Evolutionary conservation across 1,140 invertebrate genomes (phyloP).

Genomic region (Coboldia fuscipes): DNA sequence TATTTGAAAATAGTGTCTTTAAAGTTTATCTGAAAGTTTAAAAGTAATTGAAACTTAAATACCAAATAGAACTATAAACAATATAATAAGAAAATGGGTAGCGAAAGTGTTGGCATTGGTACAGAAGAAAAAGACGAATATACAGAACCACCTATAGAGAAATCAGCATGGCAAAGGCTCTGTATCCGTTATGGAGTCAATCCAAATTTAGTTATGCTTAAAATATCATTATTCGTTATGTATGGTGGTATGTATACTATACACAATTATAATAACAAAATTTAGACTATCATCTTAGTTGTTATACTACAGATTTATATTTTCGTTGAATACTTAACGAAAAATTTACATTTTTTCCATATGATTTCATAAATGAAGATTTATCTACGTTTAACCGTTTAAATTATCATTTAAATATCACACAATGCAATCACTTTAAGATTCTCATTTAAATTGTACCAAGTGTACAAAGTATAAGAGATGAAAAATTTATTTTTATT

Average conservation of each 20-base stretch:
- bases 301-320: neutral
- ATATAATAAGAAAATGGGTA: no score
- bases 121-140: slow-evolving; percentile 12
- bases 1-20: no score
- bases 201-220: slow-evolving; percentile 51
- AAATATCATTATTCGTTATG: slow-evolving; percentile 57
- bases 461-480: no score
- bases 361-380: neutral
- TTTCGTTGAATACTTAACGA: neutral
- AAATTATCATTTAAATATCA: neutral
- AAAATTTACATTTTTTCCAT: neutral
- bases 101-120: no score
- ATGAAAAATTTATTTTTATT: no score
- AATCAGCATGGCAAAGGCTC: slow-evolving; percentile 16
- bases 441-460: no score
- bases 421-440: neutral
- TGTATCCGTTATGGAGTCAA: slow-evolving; percentile 29
- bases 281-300: slow-evolving; percentile 1
- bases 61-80: no score
- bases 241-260: slow-evolving; percentile 34
- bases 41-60: no score
- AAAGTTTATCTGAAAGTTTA: no score
- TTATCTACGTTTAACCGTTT: neutral
- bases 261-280: slow-evolving; percentile 1
- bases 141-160: no score